Base-by-base conservation (phyloP, 2,888 invertebrate genomes). In the Lithophane leautieri region DNA sequence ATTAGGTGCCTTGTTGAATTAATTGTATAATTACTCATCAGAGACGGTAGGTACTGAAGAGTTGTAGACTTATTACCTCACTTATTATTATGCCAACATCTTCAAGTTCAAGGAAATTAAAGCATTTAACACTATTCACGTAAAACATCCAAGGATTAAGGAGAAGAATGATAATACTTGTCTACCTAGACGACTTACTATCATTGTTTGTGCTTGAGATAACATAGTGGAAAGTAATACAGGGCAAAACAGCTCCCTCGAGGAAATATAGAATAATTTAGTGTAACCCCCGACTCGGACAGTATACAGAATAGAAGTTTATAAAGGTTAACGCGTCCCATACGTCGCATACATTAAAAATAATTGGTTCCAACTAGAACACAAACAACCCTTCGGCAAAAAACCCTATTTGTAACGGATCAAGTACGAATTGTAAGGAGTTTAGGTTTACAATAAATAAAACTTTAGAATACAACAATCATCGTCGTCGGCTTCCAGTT, bases 11-110 rank as follows among this genome's bases (percentile, higher is more conserved):
- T 93, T 92, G 92, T 93, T 93, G 92, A 93, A 94, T 94, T 94
- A 94, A 94, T 94, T 94, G 92, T 92, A 91, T 92, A 94, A 94
- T 95, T 93, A 92, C 91, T 94, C 93, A 93, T 92, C 91, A 84
- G 86, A 83, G 71, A 70, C 76, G 74, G 74, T 76, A 79, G 74
- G 74, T 76, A 79, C 79, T 78, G 69, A 71, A 72, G 66, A 80
- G 74, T 82, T 84, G 70, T 74, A 70, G 73, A 76, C 78, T 83
- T 80, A 67, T 79, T 79, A 81, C 62, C 75, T 77, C 74, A 61
- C 72, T 84, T 78, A 78, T 68, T 72, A 76, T 58, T 62, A 54
- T 63, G 69, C 61, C 34, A 72, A 79, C 73, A 40, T 70, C 42
- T 79, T 75, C 76, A 74, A 76, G 75, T 78, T 79, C 63, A 78